These are phyloP conservation scores for Tetheella fluctuosa DNA, from an alignment of 2,888 invertebrate genomes.

Conservation along the genomic window DNA sequence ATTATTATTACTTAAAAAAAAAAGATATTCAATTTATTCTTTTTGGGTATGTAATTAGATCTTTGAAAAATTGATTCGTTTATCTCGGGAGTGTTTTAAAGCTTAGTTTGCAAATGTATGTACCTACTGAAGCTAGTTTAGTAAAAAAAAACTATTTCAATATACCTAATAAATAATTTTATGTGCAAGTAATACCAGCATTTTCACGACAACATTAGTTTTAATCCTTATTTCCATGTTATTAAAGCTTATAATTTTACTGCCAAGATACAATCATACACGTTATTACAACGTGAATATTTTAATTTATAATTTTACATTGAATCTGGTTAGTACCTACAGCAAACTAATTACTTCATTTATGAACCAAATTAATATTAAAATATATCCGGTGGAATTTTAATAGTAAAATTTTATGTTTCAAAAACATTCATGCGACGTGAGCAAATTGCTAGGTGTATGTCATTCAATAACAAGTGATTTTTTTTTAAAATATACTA, in stretches of 20 bases:
- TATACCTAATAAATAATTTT: not conserved
- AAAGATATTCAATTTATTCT: too few species aligned
- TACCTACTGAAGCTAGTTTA: too few species aligned
- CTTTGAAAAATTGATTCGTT: too few species aligned
- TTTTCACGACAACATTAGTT: not conserved
- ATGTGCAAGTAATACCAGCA: not conserved
- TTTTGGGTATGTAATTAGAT: too few species aligned
- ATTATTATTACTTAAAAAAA: too few species aligned
- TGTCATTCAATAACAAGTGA: not conserved
- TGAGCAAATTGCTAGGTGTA: not conserved
- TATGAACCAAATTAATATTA: not conserved
- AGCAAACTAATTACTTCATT: slow-evolving; percentile 4
- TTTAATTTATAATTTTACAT: not conserved
- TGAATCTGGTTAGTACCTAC: not conserved
- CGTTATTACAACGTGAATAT: slow-evolving; percentile 4
- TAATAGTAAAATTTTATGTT: not conserved
- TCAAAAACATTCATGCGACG: not conserved
- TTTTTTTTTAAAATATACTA: too few species aligned
- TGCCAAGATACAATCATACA: not conserved
- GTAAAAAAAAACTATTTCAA: too few species aligned
- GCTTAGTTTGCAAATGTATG: too few species aligned
- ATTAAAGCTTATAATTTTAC: not conserved
- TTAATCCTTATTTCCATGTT: not conserved
- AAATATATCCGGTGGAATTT: not conserved
- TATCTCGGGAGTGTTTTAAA: too few species aligned